These are phyloP conservation scores for Parascotia fuliginaria DNA, from an alignment of 2,888 invertebrate species.

Conservation along the genomic window DNA sequence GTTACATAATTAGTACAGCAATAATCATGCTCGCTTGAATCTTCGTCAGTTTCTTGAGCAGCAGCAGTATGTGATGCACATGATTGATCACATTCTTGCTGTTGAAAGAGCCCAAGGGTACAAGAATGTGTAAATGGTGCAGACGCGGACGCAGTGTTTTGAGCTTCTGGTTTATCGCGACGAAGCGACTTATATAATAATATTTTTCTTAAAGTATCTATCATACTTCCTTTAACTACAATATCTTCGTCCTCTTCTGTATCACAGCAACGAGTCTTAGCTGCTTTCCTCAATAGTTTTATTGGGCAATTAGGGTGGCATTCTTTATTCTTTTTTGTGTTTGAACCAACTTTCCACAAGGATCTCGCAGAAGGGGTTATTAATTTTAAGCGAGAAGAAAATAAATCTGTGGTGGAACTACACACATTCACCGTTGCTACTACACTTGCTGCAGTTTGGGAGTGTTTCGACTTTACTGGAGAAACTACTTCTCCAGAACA, in stretches of 20 bases:
- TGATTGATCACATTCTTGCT: too few species aligned
- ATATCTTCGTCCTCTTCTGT: slow-evolving; percentile 3
- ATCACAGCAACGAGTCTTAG: slow-evolving; percentile 4
- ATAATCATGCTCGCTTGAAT: neutral
- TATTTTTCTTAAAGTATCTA: slow-evolving; percentile 23
- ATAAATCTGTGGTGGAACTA: neutral
- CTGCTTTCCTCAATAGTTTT: slow-evolving; percentile 16
- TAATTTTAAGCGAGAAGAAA: neutral
- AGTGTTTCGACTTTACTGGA: neutral
- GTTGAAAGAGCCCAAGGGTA: too few species aligned
- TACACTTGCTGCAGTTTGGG: neutral
- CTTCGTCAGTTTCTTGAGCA: neutral
- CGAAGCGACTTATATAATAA: slow-evolving; percentile 9
- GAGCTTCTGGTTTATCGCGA: neutral
- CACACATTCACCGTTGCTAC: neutral
- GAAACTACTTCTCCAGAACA: neutral
- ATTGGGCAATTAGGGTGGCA: slow-evolving; percentile 11
- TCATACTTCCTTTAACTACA: slow-evolving; percentile 5
- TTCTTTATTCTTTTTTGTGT: neutral
- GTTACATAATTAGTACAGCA: neutral
- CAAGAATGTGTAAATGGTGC: too few species aligned
- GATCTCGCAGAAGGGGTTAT: neutral
- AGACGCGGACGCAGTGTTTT: slow-evolving; percentile 11
- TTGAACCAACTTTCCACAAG: neutral
- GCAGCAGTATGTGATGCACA: too few species aligned